These are phyloP conservation scores for Diogma glabrata DNA, from an alignment of 2,888 invertebrate genomes.

Conservation along the genomic window DNA sequence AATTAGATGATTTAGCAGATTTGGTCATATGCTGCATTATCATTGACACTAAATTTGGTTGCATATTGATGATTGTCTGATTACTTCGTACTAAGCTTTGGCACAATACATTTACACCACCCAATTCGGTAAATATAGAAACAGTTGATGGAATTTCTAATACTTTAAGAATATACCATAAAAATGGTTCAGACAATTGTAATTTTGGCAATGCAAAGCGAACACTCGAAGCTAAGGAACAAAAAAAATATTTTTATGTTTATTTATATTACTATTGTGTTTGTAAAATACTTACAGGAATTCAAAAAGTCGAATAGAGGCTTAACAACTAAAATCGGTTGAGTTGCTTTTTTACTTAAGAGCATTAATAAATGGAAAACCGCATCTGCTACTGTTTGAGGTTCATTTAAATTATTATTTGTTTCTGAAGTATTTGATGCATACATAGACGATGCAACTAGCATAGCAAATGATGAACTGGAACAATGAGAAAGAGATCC, in stretches of 20 bases:
- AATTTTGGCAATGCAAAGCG: conserved; percentile 32
- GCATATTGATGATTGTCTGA: conserved; percentile 56
- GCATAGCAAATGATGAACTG: conserved; percentile 56
- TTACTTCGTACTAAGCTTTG: conserved; percentile 66
- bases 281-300: conserved; percentile 25
- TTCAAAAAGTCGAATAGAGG: conserved; percentile 63
- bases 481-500: conserved; percentile 67
- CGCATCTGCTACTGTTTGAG: conserved; percentile 71
- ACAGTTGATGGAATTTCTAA: conserved; percentile 66
- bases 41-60: conserved; percentile 49
- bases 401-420: conserved; percentile 40
- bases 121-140: conserved; percentile 61
- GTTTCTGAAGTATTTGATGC: conserved; percentile 28
- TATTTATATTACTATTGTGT: conserved; percentile 21
- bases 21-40: conserved; percentile 54
- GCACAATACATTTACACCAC: conserved; percentile 63
- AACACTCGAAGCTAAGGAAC: conserved; percentile 28
- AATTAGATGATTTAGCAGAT: conserved; percentile 34
- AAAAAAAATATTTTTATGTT: conserved; percentile 28
- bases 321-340: conserved; percentile 61
- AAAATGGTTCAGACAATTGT: conserved; percentile 72
- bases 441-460: conserved; percentile 42
- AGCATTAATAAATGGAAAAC: conserved; percentile 74
- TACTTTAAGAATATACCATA: conserved; percentile 71
- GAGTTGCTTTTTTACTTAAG: conserved; percentile 63